Evolutionary conservation across 2,797 vertebrate genomes (phyloP), one percentile per base, ranked within the genome.

Genomic region (Dipus sagitta): DNA sequence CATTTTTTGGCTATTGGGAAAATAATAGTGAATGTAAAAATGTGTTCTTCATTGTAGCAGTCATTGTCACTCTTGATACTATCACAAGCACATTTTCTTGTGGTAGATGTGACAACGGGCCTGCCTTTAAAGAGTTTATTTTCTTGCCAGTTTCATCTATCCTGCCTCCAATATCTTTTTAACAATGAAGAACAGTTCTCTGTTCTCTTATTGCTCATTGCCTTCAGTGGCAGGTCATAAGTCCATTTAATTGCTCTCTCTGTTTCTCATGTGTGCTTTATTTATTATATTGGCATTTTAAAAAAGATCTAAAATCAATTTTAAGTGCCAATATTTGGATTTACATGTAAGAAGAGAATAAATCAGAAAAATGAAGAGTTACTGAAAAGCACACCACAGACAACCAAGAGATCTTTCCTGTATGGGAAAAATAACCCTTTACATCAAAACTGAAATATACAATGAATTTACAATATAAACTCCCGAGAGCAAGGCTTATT

Each of bases 381-480:
- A 70, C 71, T 88, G 42, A 24, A 76, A 54, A 2, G 60, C 28
- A 12, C 6, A 47, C 4, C 24, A 80, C 11, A 6, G 8, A 1
- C 30, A 62, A 1, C 32, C 26, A 81, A n/a, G 70, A 52, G 23
- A 0, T 18, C 13, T 79, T 82, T 84, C 34, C 18, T 90, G 30
- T 71, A 20, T 30, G 32, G 15, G 54, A 20, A 96, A 54, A 96
- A 89, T 58, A 60, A 34, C 86, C 75, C 38, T 77, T 42, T 68
- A 79, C n/a, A 90, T 77, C 2, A 7, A 60, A 95, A 75, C 5
- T 86, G 78, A 93, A 6, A 87, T 18, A 2, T 47, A 5, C 82
- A 76, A 13, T 1, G 58, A 90, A 62, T 92, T 96, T 96, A 70
- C 76, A 68, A 21, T 60, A 72, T 0, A 1, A 80, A 94, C 96